Evolutionary conservation across 1,140 invertebrate species (phyloP).

Genomic region (Euwallacea similis): DNA sequence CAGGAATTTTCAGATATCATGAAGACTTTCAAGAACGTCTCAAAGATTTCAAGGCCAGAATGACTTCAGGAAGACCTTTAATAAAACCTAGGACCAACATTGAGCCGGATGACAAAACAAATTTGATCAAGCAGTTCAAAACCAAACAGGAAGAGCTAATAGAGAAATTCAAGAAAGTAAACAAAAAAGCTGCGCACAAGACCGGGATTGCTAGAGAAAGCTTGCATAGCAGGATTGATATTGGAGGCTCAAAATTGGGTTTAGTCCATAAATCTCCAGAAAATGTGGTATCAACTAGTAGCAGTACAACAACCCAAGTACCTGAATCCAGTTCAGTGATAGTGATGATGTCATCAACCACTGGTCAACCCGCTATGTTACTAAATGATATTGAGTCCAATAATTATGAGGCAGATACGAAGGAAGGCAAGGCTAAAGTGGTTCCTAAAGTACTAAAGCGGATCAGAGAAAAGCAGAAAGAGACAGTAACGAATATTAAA

Average conservation of each 20-base stretch:
- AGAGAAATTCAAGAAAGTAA: constrained; percentile 10
- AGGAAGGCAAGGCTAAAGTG: background rate
- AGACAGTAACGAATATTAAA: constrained; percentile 6
- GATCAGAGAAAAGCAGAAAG: constrained; percentile 12
- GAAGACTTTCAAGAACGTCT: constrained; percentile 12
- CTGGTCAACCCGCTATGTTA: background rate
- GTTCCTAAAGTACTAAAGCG: background rate
- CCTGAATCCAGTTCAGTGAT: background rate
- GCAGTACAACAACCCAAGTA: background rate
- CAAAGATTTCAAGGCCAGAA: constrained; percentile 6
- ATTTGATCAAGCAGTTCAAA: constrained; percentile 13
- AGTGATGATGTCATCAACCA: background rate
- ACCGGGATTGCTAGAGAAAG: background rate
- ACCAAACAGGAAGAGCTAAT: constrained; percentile 13
- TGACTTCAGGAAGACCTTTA: background rate
- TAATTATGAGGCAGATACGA: background rate
- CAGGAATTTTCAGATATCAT: constrained; percentile 1
- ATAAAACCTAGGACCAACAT: background rate
- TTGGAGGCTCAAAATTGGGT: background rate
- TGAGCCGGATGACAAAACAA: background rate
- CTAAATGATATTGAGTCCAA: background rate
- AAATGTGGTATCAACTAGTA: background rate
- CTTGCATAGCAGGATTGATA: constrained; percentile 5
- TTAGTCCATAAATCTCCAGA: background rate
- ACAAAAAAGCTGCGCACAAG: background rate